A percentile compares a stretch with the other conserved stretches of the same genome.
These are phyloP conservation scores for Xyrichtys novacula DNA, from an alignment of 2,797 vertebrate genomes.

Conservation along the genomic window DNA sequence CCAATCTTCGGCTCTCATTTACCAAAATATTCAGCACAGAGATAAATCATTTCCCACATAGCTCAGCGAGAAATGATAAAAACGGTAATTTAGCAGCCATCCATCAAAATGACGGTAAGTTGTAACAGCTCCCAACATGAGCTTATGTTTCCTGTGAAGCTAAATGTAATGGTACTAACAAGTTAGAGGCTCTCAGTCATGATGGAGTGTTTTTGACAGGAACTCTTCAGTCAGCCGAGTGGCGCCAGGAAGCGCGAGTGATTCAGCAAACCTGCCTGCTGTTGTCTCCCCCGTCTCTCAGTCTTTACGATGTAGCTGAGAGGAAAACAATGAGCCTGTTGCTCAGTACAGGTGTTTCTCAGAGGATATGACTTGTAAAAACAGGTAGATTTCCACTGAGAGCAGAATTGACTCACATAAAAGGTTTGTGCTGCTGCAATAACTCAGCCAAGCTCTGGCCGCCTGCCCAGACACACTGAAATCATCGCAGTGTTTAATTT, in stretches of 20 bases:
- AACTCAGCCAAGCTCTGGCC: conserved; percentile 76
- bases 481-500: conserved; percentile 81
- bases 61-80: conserved; percentile 38
- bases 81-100: conserved; percentile 46
- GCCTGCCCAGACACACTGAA: conserved; percentile 77
- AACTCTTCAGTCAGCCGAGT: conserved; percentile 84
- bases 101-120: conserved; percentile 48
- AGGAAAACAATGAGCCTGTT: conserved; percentile 84
- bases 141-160: conserved; percentile 51
- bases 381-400: conserved; percentile 83
- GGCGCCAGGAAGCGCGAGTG: conserved; percentile 89
- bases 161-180: conserved; percentile 71
- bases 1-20: conserved; percentile 28
- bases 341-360: conserved; percentile 82
- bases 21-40: conserved; percentile 27
- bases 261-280: conserved; percentile 87
- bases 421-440: conserved; percentile 71
- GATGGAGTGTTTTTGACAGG: conserved; percentile 86
- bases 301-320: conserved; percentile 82
- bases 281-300: conserved; percentile 82
- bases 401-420: conserved; percentile 80
- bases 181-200: conserved; percentile 84
- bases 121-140: conserved; percentile 43
- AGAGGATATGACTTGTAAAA: conserved; percentile 86
- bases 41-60: conserved; percentile 41